Evolutionary conservation across 2,888 invertebrate genomes (phyloP), one percentile per base, ranked within the genome.

Genomic region (Penaeus monodon): DNA sequence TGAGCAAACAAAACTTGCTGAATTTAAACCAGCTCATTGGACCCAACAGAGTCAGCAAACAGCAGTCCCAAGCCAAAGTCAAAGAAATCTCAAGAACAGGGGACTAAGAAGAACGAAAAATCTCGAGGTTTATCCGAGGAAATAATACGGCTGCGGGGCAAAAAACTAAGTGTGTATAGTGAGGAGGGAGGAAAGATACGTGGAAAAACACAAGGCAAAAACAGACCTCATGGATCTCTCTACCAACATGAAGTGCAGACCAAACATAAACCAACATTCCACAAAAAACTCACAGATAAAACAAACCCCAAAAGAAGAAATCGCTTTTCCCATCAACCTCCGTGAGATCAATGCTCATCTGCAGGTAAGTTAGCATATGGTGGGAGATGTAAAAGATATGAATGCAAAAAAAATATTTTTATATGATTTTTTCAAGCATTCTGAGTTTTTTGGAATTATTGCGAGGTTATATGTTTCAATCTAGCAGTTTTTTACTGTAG

Each of bases 161-260:
- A 80, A 49, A 57, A 66, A 64, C 44, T 88, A 63, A 84, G 84
- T 68, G 38, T 84, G 33, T 66, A 65, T 14, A 84, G 84, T 20
- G 88, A 88, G 74, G 79, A 73, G 27, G 80, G n/a, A n/a, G n/a
- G n/a, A n/a, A 84, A 20, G 84, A 84, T 79, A 78, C 88, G 4
- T 88, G 88, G 88, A 73, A 80, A 63, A n/a, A n/a, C n/a, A 57
- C 81, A n/a, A 27, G 88, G n/a, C 88, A 88, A 88, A 29, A 81
- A 88, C 66, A 63, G 84, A 38, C 77, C 77, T 88, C 14, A 76
- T 88, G 84, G 74, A 77, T 7, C 80, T 88, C 80, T 88, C 12
- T 88, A 84, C 44, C 84, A 84, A 66, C 84, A 88, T 66, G 76
- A 86, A n/a, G 57, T 77, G 29, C 63, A 85, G n/a, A 70, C 70